Percentiles rank a stretch among this genome's conserved stretches.
phyloP scores from a whole-genome alignment of 2,888 invertebrate species.

The Nomada lathburiana region DNA sequence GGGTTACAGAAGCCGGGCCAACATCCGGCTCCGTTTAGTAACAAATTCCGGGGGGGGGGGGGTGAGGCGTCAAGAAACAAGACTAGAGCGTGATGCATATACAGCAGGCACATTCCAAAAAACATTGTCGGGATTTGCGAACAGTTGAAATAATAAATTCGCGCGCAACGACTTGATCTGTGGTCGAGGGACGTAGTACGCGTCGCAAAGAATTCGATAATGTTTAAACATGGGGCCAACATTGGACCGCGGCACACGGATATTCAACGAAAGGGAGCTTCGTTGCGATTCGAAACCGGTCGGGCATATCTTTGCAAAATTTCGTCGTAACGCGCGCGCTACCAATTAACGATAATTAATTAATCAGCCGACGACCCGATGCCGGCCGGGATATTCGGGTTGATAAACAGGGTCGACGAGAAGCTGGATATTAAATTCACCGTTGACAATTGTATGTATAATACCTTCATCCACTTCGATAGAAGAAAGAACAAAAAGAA shows the following conservation, averaged over 20 bases:
- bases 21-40: not conserved
- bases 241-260: too few species aligned
- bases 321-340: conserved; percentile 13
- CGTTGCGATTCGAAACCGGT: not conserved
- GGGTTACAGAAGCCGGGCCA: conserved; percentile 1
- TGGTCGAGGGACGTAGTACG: not conserved
- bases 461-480: too few species aligned
- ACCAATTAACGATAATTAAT: conserved; percentile 62
- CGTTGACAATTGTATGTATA: not conserved
- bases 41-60: conserved; percentile 15
- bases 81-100: conserved; percentile 70
- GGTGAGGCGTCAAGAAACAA: conserved; percentile 39
- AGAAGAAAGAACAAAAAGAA: not conserved
- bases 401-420: not conserved
- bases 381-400: not conserved
- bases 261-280: not conserved
- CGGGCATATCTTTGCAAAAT: conserved; percentile 7
- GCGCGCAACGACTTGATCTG: conserved; percentile 36
- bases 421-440: not conserved
- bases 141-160: conserved; percentile 37
- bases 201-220: too few species aligned
- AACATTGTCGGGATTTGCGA: conserved; percentile 16
- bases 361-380: conserved; percentile 30
- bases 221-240: too few species aligned
- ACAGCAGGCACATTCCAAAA: conserved; percentile 75